These are phyloP conservation scores for Melanogrammus aeglefinus DNA, from an alignment of 2,797 vertebrate genomes.

Conservation along the genomic window DNA sequence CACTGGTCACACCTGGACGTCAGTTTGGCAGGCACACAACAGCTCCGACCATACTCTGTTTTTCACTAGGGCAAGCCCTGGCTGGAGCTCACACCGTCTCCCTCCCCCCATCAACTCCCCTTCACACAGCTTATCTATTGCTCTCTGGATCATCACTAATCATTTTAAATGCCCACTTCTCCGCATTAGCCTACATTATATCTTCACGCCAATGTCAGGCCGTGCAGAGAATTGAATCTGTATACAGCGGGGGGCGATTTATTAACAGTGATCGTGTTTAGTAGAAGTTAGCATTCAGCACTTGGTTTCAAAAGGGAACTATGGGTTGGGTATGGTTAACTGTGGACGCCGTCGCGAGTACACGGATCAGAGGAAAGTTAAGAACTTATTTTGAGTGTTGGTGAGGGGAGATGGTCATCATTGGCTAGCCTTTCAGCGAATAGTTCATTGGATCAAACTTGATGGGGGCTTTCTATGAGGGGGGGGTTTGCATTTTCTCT, in stretches of 20 bases:
- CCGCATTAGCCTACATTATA: constrained; percentile 6
- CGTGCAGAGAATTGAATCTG: not conserved
- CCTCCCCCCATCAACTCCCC: constrained; percentile 12
- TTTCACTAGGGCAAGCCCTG: constrained; percentile 21
- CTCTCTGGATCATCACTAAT: constrained; percentile 16
- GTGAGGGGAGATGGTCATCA: not conserved
- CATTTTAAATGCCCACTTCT: constrained; percentile 6
- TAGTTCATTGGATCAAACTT: not conserved
- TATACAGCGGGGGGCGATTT: not conserved
- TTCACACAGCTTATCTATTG: constrained; percentile 23
- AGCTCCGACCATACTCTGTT: constrained; percentile 37
- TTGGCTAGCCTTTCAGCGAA: not conserved
- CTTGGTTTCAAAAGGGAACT: not conserved
- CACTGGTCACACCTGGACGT: constrained; percentile 56
- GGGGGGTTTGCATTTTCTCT: not conserved
- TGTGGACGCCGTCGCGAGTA: not conserved
- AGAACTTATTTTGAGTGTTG: no score
- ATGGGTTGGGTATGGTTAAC: not conserved
- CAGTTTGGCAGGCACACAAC: constrained; percentile 63
- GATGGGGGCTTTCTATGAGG: not conserved
- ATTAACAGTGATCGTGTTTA: not conserved
- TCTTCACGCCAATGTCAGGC: not conserved
- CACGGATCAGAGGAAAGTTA: not conserved
- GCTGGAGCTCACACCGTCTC: not conserved
- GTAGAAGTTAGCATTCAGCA: not conserved